A percentile compares a stretch with the other conserved stretches of the same genome.
Evolutionary conservation across 2,888 invertebrate genomes (phyloP).

Genomic region (Cheilosia soror): DNA sequence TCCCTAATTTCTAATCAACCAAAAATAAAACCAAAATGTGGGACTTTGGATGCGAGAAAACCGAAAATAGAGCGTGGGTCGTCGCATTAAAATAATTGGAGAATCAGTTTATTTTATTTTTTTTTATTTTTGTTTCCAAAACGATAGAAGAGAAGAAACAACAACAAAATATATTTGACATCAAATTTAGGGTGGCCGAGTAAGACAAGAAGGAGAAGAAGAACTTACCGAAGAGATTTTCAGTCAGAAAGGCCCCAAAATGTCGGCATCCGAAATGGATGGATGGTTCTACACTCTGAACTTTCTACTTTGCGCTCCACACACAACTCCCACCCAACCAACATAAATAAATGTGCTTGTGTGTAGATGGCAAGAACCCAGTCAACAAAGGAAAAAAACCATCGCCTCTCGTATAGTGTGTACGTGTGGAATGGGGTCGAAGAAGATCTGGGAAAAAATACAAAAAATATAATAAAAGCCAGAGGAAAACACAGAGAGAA

Average conservation of each 20-base stretch:
- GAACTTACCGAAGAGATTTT: constrained; percentile 46
- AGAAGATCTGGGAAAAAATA: constrained; percentile 44
- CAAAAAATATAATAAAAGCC: constrained; percentile 2
- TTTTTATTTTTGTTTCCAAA: constrained; percentile 28
- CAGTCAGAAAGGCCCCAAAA: constrained; percentile 67
- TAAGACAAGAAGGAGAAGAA: neutral
- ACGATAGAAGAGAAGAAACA: constrained; percentile 18
- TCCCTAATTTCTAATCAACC: constrained; percentile 44
- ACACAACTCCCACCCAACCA: constrained; percentile 63
- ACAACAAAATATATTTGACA: constrained; percentile 49
- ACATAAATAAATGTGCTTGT: constrained; percentile 37
- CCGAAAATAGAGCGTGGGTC: constrained; percentile 75
- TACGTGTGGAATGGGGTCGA: constrained; percentile 55
- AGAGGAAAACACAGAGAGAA: constrained; percentile 32
- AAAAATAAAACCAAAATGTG: constrained; percentile 49
- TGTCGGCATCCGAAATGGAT: constrained; percentile 69
- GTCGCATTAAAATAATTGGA: constrained; percentile 65
- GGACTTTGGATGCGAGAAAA: constrained; percentile 27
- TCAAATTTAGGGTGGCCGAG: constrained; percentile 49
- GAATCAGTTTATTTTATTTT: constrained; percentile 26
- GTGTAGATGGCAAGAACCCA: constrained; percentile 51
- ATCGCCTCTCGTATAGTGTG: constrained; percentile 28
- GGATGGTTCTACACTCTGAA: constrained; percentile 65
- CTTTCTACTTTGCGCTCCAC: constrained; percentile 62
- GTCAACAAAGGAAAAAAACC: constrained; percentile 69